Conservation (phyloP, 2,888 invertebrate genomes). For the Notodonta ziczac region DNA sequence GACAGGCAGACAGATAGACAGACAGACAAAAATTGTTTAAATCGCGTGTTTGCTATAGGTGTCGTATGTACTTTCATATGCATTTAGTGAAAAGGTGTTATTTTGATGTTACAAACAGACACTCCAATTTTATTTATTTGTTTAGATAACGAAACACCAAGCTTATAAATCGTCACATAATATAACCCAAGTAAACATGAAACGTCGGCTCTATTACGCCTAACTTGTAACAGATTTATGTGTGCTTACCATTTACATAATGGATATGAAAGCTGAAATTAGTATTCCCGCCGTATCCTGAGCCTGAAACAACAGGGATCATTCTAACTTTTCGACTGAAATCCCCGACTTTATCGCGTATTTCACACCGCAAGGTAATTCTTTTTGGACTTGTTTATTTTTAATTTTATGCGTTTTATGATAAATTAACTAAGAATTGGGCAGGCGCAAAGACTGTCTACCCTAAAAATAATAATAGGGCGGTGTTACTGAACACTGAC, state of each 20-base stretch:
- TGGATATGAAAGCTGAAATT: conserved; percentile 21
- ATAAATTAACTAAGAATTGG: too few relatives aligned
- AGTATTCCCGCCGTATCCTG: conserved; percentile 26
- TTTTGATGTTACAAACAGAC: too few relatives aligned
- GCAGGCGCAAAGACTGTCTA: too few relatives aligned
- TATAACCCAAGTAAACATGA: conserved; percentile 9
- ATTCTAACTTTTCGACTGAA: conserved; percentile 23
- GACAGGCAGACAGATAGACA: too few relatives aligned
- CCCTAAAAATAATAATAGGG: too few relatives aligned
- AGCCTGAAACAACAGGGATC: conserved; percentile 24
- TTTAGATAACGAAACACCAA: background rate
- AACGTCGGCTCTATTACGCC: conserved; percentile 3
- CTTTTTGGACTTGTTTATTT: background rate
- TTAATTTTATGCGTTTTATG: background rate
- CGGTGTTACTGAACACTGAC: too few relatives aligned
- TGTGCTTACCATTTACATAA: conserved; percentile 20
- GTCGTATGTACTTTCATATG: too few relatives aligned
- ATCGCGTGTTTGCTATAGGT: too few relatives aligned
- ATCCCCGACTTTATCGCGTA: conserved; percentile 12
- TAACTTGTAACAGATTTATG: conserved; percentile 18
- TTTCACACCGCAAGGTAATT: conserved; percentile 1
- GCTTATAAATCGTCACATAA: background rate
- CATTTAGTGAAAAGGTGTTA: too few relatives aligned
- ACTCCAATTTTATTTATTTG: too few relatives aligned
- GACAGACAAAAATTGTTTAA: too few relatives aligned